Evolutionary conservation across 2,113 vertebrate genomes (phyloP).

Genomic region (Dromiciops gliroides): DNA sequence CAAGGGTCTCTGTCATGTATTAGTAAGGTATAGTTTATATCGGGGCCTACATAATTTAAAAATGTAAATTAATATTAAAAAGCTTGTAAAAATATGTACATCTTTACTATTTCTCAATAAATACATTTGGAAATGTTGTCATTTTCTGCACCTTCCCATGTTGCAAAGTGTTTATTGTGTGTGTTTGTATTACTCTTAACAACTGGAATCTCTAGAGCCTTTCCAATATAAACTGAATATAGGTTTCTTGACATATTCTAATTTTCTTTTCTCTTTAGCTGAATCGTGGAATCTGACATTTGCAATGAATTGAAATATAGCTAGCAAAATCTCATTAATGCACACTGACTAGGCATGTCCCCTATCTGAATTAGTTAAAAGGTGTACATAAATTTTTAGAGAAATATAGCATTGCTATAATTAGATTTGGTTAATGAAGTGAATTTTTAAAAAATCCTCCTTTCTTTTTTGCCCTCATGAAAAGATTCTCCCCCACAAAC

Average conservation of each 20-base stretch:
- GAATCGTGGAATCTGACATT: not conserved
- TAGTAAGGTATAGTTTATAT: constrained; percentile 83
- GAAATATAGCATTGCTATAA: not conserved
- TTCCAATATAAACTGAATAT: constrained; percentile 1
- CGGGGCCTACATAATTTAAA: constrained; percentile 86
- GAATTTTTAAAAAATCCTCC: not conserved
- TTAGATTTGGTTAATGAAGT: not conserved
- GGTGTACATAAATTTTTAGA: not conserved
- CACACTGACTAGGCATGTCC: not conserved
- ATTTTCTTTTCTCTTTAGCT: not conserved
- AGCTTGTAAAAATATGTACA: constrained; percentile 89
- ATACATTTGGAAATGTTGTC: constrained; percentile 85
- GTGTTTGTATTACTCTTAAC: constrained; percentile 25
- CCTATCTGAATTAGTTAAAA: not conserved
- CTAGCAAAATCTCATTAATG: constrained; percentile 8
- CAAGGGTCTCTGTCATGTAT: constrained; percentile 84
- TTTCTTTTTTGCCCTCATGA: not conserved
- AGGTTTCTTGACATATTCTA: not conserved
- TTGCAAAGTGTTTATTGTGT: constrained; percentile 72
- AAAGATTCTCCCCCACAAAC: not conserved
- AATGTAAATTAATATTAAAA: constrained; percentile 89
- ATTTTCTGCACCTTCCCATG: constrained; percentile 81
- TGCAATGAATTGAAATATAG: not conserved
- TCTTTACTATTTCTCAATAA: constrained; percentile 90
- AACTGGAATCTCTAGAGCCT: not conserved